Conservation (phyloP, 2,113 vertebrate genomes). For the Calidris pugnax region DNA sequence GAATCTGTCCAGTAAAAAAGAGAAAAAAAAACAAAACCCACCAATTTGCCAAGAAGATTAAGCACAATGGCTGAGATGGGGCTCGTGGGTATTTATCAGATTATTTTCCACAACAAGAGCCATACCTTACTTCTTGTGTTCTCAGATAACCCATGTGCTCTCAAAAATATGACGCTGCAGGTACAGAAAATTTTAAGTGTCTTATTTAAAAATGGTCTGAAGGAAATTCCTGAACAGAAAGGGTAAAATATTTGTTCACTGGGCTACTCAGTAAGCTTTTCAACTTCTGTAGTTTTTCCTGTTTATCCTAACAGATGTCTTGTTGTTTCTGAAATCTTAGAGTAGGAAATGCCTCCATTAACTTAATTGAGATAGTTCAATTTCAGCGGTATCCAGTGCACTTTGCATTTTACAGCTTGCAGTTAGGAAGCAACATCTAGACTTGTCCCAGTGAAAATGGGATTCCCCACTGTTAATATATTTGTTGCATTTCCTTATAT, state of each 20-base stretch:
- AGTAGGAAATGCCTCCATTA: not conserved
- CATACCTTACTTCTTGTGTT: not conserved
- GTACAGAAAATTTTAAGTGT: not conserved
- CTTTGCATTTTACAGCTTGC: not conserved
- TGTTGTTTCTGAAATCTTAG: not conserved
- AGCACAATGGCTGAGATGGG: not conserved
- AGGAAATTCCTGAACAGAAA: not conserved
- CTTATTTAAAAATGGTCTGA: not conserved
- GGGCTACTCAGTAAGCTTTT: not conserved
- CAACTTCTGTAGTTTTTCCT: not conserved
- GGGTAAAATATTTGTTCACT: not conserved
- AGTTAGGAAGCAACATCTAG: slow-evolving; percentile 15
- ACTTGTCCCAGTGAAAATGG: not conserved
- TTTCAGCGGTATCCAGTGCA: not conserved
- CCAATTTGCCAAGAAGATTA: not conserved
- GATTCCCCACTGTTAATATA: not conserved
- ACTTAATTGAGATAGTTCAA: not conserved
- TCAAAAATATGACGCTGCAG: not conserved
- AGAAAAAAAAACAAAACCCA: not conserved
- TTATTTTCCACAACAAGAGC: not conserved
- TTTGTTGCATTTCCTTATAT: slow-evolving; percentile 4
- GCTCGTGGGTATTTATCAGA: not conserved
- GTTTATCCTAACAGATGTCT: not conserved
- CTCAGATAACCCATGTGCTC: not conserved
- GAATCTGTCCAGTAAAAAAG: not conserved